Evolutionary conservation across 1,140 invertebrate species (phyloP).

Genomic region (Drosophila santomea): DNA sequence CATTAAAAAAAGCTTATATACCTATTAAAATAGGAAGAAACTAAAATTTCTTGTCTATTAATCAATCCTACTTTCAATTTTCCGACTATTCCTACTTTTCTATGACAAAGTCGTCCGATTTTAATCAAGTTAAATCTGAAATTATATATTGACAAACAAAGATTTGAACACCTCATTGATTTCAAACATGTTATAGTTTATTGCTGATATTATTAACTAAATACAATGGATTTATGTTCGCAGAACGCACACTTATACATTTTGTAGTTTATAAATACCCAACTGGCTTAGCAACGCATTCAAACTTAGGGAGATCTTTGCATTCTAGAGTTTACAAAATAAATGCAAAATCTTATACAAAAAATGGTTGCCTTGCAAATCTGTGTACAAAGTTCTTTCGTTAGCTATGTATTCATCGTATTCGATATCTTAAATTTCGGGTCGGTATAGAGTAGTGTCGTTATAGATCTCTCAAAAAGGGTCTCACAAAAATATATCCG

Average conservation of each 20-base stretch:
- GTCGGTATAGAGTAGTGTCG: constrained; percentile 34
- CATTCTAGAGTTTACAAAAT: constrained; percentile 41
- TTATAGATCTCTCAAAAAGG: constrained; percentile 63
- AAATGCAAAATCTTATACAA: constrained; percentile 48
- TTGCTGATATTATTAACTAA: constrained; percentile 74
- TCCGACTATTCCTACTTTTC: no score
- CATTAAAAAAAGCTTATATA: no score
- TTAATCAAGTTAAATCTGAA: no score
- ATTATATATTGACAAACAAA: not conserved
- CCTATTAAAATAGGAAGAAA: no score
- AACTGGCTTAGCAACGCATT: constrained; percentile 53
- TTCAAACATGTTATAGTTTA: constrained; percentile 73
- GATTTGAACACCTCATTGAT: not conserved
- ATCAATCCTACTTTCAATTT: no score
- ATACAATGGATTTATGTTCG: constrained; percentile 59
- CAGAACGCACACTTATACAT: constrained; percentile 35
- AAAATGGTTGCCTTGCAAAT: constrained; percentile 30
- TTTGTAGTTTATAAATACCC: constrained; percentile 47
- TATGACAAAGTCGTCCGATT: no score
- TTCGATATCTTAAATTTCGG: constrained; percentile 10
- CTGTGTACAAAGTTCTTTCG: constrained; percentile 32
- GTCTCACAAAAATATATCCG: constrained; percentile 70
- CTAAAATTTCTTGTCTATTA: no score
- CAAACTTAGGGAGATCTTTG: constrained; percentile 27
- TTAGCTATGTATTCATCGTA: constrained; percentile 12